A percentile compares a stretch with the other conserved stretches of the same genome.
These are phyloP conservation scores for Vipera latastei DNA, from an alignment of 2,797 vertebrate species.

Conservation along the genomic window DNA sequence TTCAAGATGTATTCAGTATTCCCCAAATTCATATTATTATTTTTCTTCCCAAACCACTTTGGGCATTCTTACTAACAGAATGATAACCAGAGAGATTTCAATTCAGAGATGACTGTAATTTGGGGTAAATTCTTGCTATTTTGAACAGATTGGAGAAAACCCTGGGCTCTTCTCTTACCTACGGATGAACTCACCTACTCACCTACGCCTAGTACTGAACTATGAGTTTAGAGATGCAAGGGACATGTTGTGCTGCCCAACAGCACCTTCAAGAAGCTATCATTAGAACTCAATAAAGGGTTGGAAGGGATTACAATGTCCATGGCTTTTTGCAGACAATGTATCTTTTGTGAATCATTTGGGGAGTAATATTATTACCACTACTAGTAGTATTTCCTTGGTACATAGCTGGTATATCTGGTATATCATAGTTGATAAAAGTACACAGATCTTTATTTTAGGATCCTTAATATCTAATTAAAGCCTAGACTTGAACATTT, in stretches of 20 bases:
- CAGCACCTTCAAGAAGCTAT: background rate
- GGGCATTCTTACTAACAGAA: background rate
- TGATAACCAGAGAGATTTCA: background rate
- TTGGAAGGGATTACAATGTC: background rate
- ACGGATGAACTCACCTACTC: background rate
- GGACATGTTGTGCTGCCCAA: background rate
- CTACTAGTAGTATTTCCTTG: slow-evolving; percentile 3
- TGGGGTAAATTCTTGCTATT: background rate
- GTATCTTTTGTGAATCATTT: slow-evolving; percentile 10
- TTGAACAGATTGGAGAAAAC: background rate
- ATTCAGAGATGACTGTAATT: background rate
- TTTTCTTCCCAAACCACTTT: background rate
- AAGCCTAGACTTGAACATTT: background rate
- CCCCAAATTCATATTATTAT: background rate
- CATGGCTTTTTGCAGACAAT: background rate
- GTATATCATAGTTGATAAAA: background rate
- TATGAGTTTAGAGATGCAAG: background rate
- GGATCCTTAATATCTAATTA: background rate
- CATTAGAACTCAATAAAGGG: background rate
- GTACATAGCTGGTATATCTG: background rate
- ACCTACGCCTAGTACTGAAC: background rate
- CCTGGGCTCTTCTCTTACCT: background rate
- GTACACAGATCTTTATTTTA: background rate
- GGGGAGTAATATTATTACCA: slow-evolving; percentile 5
- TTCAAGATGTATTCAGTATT: background rate